These are phyloP conservation scores for Garra rufa DNA, from an alignment of 2,113 vertebrate species.

Conservation along the genomic window DNA sequence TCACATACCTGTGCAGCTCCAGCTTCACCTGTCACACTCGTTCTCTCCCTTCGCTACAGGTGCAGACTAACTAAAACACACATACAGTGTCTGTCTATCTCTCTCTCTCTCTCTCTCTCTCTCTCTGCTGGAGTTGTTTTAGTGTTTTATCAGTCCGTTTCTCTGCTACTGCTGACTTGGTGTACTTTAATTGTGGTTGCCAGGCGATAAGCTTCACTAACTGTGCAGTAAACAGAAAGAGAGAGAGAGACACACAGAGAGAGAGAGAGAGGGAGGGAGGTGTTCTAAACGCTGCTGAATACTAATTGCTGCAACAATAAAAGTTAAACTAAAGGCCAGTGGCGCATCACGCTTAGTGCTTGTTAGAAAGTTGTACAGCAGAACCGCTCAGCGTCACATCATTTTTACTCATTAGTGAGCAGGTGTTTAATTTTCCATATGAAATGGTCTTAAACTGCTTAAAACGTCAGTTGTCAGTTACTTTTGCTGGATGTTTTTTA, in stretches of 20 bases:
- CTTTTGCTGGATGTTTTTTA: not conserved
- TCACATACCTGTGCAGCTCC: conserved; percentile 30
- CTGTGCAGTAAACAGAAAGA: conserved; percentile 66
- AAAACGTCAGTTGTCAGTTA: not conserved
- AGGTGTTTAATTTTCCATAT: not conserved
- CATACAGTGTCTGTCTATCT: conserved; percentile 3
- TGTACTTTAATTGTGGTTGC: conserved; percentile 88
- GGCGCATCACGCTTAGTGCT: not conserved
- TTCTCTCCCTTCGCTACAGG: conserved; percentile 12
- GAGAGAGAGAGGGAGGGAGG: conserved; percentile 33
- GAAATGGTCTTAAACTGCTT: not conserved
- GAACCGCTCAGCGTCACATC: no score
- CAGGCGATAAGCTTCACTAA: conserved; percentile 82
- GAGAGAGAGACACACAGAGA: conserved; percentile 59
- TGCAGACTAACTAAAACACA: not conserved
- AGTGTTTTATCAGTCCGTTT: conserved; percentile 32
- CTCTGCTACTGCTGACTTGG: conserved; percentile 72
- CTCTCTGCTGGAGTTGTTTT: conserved; percentile 31
- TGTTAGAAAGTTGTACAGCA: not conserved
- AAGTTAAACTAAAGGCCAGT: conserved; percentile 46
- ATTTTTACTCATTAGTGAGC: not conserved
- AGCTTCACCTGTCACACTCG: conserved; percentile 5
- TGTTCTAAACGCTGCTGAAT: conserved; percentile 39
- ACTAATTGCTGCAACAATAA: conserved; percentile 49
- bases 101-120: conserved; percentile 36